Conservation (phyloP, 2,888 invertebrate species). For the Aphodius sticticus region DNA sequence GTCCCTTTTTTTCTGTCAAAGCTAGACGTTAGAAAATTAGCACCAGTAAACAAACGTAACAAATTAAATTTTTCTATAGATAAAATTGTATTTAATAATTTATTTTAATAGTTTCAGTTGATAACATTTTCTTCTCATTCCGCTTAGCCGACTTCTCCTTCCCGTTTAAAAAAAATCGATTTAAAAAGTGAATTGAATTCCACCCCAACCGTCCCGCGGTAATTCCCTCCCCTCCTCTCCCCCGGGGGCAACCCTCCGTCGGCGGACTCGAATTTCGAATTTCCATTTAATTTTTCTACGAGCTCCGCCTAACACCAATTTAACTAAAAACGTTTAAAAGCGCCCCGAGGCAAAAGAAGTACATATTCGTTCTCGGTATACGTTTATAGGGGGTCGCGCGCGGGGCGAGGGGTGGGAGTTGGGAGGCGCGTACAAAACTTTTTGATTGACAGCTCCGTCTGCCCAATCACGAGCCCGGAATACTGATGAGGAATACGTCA, state of each 20-base stretch:
- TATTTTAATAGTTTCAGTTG: too few species aligned
- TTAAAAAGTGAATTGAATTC: constrained; percentile 60
- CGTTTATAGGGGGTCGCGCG: constrained; percentile 28
- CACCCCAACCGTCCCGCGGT: constrained; percentile 45
- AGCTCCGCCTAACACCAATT: constrained; percentile 46
- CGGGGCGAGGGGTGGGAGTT: constrained; percentile 50
- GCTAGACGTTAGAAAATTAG: background rate
- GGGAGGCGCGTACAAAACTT: constrained; percentile 61
- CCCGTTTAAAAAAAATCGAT: constrained; percentile 53
- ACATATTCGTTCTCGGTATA: constrained; percentile 46
- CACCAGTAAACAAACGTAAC: too few species aligned
- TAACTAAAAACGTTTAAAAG: constrained; percentile 28
- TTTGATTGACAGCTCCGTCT: constrained; percentile 84
- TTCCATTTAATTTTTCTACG: constrained; percentile 60
- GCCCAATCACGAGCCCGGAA: constrained; percentile 79
- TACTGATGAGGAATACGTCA: constrained; percentile 81
- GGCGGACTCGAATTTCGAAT: constrained; percentile 47
- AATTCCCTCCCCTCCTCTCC: constrained; percentile 10
- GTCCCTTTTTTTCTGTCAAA: background rate
- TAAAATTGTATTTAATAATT: too few species aligned
- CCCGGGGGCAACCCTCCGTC: constrained; percentile 35
- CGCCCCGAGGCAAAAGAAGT: constrained; percentile 58
- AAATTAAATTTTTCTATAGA: too few species aligned
- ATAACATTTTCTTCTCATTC: too few species aligned
- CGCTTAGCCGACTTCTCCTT: background rate